Base-by-base conservation (phyloP, 2,113 vertebrate species). In the Poecilia latipinna region DNA sequence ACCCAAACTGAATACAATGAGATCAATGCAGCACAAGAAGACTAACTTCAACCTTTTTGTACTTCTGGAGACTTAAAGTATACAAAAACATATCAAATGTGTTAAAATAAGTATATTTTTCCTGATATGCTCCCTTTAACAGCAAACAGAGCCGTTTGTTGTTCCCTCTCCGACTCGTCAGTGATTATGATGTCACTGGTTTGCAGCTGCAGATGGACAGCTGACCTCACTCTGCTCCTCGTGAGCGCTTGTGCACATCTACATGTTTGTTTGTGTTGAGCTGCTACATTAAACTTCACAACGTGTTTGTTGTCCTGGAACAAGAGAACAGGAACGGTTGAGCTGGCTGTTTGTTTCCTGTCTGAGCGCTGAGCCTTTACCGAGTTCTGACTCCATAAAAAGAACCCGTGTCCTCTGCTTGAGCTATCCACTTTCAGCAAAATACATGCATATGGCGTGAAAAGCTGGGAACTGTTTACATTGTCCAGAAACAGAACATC, bases 271-370 rank as follows among this genome's bases (percentile, higher is more conserved):
- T 71, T 77, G 70, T 61, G 61, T 67, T 68, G 66, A 77, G 12
- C 71, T 66, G 67, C 51, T 80, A 0, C 24, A 2, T 79, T 80
- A 51, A 66, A 26, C 74, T 62, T 77, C 65, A 62, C 33, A 67
- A 26, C 39, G 51, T 12, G 15, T 70, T 70, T 69, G 71, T 57
- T 81, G 19, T 67, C 66, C 72, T 28, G 57, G 60, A 35, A 69
- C 69, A 82, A 66, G 54, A 78, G 71, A 83, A 82, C 65, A 79
- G 81, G 70, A 82, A 86, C 74, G 70, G 77, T 72, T 84, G 72
- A 89, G 82, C 75, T 73, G 65, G 37, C 74, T n/a, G 65, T 75
- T 6, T 86, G 80, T 82, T 86, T 89, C 79, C 70, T 88, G 66
- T 72, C 8, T 75, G 71, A 81, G 26, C 19, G 61, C 12, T 68